Evolutionary conservation across 1,140 invertebrate species (phyloP).

Genomic region (Hyphantria cunea): DNA sequence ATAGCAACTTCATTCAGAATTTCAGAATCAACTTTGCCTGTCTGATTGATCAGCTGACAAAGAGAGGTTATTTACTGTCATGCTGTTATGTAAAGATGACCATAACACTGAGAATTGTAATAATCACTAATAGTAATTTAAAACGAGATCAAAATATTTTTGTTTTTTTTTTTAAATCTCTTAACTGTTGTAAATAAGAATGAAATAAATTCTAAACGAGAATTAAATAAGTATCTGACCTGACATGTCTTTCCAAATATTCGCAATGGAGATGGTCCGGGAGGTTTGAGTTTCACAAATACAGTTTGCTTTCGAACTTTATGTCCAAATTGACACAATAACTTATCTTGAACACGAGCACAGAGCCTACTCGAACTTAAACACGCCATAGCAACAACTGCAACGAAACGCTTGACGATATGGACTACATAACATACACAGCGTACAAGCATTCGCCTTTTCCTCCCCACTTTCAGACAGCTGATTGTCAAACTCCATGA

Average conservation of each 20-base stretch:
- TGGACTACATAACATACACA: constrained; percentile 73
- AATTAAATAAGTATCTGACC: constrained; percentile 62
- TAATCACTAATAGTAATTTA: constrained; percentile 3
- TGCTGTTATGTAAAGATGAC: constrained; percentile 74
- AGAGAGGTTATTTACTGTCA: constrained; percentile 66
- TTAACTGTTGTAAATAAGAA: no score
- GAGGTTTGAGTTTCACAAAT: constrained; percentile 84
- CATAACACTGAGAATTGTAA: constrained; percentile 25
- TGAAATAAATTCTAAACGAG: not conserved
- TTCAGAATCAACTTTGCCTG: constrained; percentile 3
- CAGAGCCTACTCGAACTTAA: constrained; percentile 89
- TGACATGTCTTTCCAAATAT: constrained; percentile 82
- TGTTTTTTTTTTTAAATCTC: no score
- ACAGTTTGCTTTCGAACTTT: constrained; percentile 84
- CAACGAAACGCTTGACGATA: constrained; percentile 82
- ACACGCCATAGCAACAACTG: constrained; percentile 89
- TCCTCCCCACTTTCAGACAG: constrained; percentile 78
- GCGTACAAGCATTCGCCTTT: constrained; percentile 69
- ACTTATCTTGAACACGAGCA: constrained; percentile 88
- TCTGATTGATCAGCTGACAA: constrained; percentile 69
- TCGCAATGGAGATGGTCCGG: constrained; percentile 80
- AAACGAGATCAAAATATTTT: not conserved
- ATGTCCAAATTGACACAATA: constrained; percentile 88
- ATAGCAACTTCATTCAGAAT: constrained; percentile 14
- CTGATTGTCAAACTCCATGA: constrained; percentile 73